Evolutionary conservation across 2,797 vertebrate genomes (phyloP).

Genomic region (Malacoctenus gilli): DNA sequence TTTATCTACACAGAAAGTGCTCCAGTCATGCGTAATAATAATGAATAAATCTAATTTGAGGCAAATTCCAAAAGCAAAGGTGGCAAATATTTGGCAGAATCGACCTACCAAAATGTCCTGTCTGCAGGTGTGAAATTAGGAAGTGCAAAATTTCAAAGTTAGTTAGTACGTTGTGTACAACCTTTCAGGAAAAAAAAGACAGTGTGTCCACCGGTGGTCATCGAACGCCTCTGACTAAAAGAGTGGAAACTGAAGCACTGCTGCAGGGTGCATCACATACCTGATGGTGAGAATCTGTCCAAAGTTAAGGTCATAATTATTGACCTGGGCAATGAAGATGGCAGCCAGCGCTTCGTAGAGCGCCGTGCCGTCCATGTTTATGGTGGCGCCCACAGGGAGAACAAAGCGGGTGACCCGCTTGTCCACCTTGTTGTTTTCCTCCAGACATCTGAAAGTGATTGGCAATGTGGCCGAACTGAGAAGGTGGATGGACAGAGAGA

Average conservation of each 20-base stretch:
- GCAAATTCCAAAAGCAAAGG: too few species aligned
- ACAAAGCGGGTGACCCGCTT: slow-evolving; percentile 87
- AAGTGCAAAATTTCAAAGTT: too few species aligned
- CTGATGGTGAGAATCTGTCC: slow-evolving; percentile 89
- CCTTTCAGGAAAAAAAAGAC: too few species aligned
- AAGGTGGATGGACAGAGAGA: neutral
- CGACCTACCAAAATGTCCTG: too few species aligned
- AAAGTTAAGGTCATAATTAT: slow-evolving; percentile 81
- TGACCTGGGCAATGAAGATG: slow-evolving; percentile 90
- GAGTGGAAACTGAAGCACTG: neutral
- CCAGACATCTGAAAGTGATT: slow-evolving; percentile 87
- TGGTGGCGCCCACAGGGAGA: slow-evolving; percentile 87
- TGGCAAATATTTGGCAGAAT: too few species aligned
- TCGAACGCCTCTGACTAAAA: too few species aligned
- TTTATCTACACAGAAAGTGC: too few species aligned
- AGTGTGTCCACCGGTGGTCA: too few species aligned
- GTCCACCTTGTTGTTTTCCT: slow-evolving; percentile 86
- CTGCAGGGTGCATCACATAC: slow-evolving; percentile 50
- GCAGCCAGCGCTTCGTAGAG: slow-evolving; percentile 88
- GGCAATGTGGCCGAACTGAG: slow-evolving; percentile 85
- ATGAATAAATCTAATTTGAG: too few species aligned
- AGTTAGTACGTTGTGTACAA: too few species aligned
- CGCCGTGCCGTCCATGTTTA: slow-evolving; percentile 89
- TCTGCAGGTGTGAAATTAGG: too few species aligned
- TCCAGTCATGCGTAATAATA: too few species aligned